Evolutionary conservation across 2,113 vertebrate species (phyloP), one percentile per base, ranked within the genome.

Genomic region (Gobio gobio): DNA sequence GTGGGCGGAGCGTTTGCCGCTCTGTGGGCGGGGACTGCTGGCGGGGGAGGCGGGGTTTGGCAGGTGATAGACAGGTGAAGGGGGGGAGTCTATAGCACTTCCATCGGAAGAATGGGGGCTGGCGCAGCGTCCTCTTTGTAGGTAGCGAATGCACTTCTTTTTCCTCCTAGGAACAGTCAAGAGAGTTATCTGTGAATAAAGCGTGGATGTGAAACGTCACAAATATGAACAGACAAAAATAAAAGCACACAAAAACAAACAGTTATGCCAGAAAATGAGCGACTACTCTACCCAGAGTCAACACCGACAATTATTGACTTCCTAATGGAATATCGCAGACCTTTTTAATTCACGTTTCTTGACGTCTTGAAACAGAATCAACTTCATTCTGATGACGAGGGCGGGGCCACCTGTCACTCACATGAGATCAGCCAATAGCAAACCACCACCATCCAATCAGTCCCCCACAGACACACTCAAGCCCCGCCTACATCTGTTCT

Each of bases 61-160:
- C 3, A 40, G 91, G 59, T 93, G 77, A 76, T 94, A 90, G 91
- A 86, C 86, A 86, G 95, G 94, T 90, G 96, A 96, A 12, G 93
- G 88, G 89, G 97, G 96, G 88, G 96, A 97, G 95, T 97, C 97
- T 97, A 98, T 95, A 96, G 96, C 95, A 96, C 97, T 97, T 97
- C 97, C 95, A 98, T 98, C 96, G 95, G 97, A 97, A 97, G 97
- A 99, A 97, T 96, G 88, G 94, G 97, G 97, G 95, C 97, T 98
- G 96, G 95, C 91, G 92, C 97, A 98, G 95, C 94, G 95, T 97
- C 96, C 96, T 95, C 95, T 95, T 94, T 98, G 97, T 97, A 99
- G 95, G 96, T 97, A 99, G 95, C 97, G 97, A 98, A 98, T 96
- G 96, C 98, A 99, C 96, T 99, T 99, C 97, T 99, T 99, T 97